Conservation (phyloP, 2,797 vertebrate genomes). For the Spea hammondii region DNA sequence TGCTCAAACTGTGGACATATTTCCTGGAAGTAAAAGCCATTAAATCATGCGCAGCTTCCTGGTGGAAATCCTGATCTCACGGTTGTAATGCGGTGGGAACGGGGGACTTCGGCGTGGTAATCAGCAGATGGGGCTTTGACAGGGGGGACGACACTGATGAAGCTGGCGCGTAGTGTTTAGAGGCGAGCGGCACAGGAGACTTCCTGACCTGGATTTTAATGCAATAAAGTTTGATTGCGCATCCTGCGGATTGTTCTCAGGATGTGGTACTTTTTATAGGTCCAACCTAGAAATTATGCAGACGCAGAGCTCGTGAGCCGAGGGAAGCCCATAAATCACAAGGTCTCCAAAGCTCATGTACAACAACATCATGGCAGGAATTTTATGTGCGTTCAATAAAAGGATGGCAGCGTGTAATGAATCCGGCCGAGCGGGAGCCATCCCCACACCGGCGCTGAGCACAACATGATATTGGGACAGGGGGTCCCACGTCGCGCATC, state of each 20-base stretch:
- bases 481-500: slow-evolving; percentile 25
- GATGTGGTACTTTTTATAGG: slow-evolving; percentile 47
- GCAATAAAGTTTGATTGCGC: slow-evolving; percentile 30
- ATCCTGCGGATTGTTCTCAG: slow-evolving; percentile 1
- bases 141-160: slow-evolving; percentile 31
- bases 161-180: slow-evolving; percentile 16
- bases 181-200: slow-evolving; percentile 40
- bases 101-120: background rate
- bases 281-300: slow-evolving; percentile 53
- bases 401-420: slow-evolving; percentile 44
- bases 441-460: background rate
- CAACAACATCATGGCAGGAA: slow-evolving; percentile 15
- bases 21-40: no score
- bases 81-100: background rate
- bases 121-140: slow-evolving; percentile 2
- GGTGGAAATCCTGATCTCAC: no score
- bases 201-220: slow-evolving; percentile 52
- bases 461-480: slow-evolving; percentile 6
- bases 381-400: slow-evolving; percentile 48
- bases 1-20: no score
- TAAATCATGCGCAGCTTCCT: no score
- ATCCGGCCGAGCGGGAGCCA: slow-evolving; percentile 30
- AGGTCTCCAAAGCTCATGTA: slow-evolving; percentile 4
- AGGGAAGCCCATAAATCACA: slow-evolving; percentile 43
- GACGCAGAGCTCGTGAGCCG: slow-evolving; percentile 27